These are phyloP conservation scores for Spicauda simplicius DNA, from an alignment of 2,888 invertebrate species.

Conservation along the genomic window DNA sequence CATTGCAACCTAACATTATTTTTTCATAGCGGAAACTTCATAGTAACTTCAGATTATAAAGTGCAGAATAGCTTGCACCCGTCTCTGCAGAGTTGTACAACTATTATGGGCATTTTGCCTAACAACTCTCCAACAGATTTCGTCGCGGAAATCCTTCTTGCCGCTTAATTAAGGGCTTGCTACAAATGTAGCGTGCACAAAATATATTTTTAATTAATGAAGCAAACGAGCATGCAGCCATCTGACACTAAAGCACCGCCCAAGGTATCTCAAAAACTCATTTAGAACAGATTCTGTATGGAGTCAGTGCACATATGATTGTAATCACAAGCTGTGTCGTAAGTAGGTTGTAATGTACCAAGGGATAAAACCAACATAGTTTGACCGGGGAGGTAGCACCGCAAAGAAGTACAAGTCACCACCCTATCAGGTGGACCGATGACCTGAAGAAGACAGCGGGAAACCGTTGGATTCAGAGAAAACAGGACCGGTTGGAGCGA, in stretches of 20 bases:
- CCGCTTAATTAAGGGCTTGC: constrained; percentile 17
- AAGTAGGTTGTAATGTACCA: too few species aligned
- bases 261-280: neutral
- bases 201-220: neutral
- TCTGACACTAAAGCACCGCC: neutral
- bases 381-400: too few species aligned
- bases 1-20: neutral
- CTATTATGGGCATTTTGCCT: constrained; percentile 11
- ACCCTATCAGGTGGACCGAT: too few species aligned
- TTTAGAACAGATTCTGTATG: too few species aligned
- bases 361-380: too few species aligned
- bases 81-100: neutral
- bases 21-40: neutral
- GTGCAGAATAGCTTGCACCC: neutral
- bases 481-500: too few species aligned
- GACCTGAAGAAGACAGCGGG: too few species aligned
- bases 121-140: constrained; percentile 6
- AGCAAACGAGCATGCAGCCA: neutral
- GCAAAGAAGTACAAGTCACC: too few species aligned
- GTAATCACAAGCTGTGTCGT: too few species aligned
- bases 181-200: neutral
- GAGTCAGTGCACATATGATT: too few species aligned
- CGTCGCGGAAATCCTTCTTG: constrained; percentile 20
- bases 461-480: too few species aligned
- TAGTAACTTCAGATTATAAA: neutral